phyloP scores from a whole-genome alignment of 2,888 invertebrate species.

The Lacanobia wlatinum region DNA sequence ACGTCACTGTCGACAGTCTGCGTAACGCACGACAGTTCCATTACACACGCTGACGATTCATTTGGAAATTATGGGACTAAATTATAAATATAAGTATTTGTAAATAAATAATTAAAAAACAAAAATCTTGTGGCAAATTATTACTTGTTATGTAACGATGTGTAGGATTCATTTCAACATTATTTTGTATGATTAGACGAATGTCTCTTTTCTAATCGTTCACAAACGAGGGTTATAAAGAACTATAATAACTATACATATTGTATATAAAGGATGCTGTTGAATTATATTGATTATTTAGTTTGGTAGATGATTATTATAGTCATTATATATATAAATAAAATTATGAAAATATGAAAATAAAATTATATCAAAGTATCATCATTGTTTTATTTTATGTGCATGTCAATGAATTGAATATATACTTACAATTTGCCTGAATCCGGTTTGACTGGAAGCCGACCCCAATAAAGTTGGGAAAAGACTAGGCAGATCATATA shows the following conservation, averaged over 20 bases:
- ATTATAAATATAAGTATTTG: slow-evolving; percentile 87
- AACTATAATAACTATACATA: slow-evolving; percentile 87
- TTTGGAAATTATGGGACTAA: slow-evolving; percentile 90
- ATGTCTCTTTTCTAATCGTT: slow-evolving; percentile 80
- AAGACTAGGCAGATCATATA: no score
- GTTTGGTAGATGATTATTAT: slow-evolving; percentile 90
- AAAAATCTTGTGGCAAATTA: slow-evolving; percentile 88
- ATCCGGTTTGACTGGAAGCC: no score
- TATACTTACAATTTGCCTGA: not conserved
- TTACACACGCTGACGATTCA: slow-evolving; percentile 78
- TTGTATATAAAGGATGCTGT: slow-evolving; percentile 90
- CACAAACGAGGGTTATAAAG: slow-evolving; percentile 75
- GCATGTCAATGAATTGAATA: not conserved
- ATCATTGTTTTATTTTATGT: slow-evolving; percentile 41
- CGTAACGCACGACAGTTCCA: slow-evolving; percentile 65
- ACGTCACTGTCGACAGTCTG: slow-evolving; percentile 36
- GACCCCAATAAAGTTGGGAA: no score
- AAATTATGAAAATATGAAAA: slow-evolving; percentile 86
- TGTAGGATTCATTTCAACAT: slow-evolving; percentile 82
- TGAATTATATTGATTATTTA: slow-evolving; percentile 89
- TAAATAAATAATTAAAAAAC: slow-evolving; percentile 87
- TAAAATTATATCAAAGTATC: slow-evolving; percentile 89
- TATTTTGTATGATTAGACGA: slow-evolving; percentile 83
- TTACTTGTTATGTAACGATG: slow-evolving; percentile 85
- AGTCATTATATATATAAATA: slow-evolving; percentile 90